A percentile compares a stretch with the other conserved stretches of the same genome.
Conservation (phyloP, 2,113 vertebrate genomes). For the Scortum barcoo region DNA sequence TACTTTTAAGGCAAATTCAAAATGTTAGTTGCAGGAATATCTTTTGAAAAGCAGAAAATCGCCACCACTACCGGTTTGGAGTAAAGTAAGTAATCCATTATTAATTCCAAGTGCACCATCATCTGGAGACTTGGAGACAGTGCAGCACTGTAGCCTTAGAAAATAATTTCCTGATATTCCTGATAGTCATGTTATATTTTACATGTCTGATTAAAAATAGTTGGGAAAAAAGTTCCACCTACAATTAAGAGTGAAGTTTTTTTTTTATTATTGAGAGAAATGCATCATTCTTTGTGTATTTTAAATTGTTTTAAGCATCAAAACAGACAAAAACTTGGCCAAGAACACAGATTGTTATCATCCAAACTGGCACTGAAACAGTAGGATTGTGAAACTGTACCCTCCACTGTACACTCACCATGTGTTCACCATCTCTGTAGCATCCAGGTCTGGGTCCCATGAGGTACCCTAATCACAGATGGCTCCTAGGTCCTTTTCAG, state of each 20-base stretch:
- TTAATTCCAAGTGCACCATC: slow-evolving; percentile 67
- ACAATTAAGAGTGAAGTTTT: neutral
- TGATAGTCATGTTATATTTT: neutral
- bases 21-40: neutral
- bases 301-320: neutral
- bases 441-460: slow-evolving; percentile 51
- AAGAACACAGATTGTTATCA: neutral
- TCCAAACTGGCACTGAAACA: slow-evolving; percentile 21
- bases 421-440: slow-evolving; percentile 75
- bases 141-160: slow-evolving; percentile 31
- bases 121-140: slow-evolving; percentile 45
- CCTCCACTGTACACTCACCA: slow-evolving; percentile 70
- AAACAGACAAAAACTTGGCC: neutral
- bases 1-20: neutral
- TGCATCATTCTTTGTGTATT: neutral
- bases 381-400: neutral
- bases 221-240: neutral
- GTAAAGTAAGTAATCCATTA: slow-evolving; percentile 6
- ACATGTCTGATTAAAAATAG: slow-evolving; percentile 1
- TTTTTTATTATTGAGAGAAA: neutral
- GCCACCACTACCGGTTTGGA: slow-evolving; percentile 43
- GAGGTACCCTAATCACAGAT: slow-evolving; percentile 64
- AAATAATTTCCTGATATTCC: neutral
- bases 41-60: slow-evolving; percentile 40
- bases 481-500: slow-evolving; percentile 51